Evolutionary conservation across 53 echinoderm and acorn worm species (phyloP), one percentile per base, ranked within the genome.

Genomic region (Patiria pectinifera): DNA sequence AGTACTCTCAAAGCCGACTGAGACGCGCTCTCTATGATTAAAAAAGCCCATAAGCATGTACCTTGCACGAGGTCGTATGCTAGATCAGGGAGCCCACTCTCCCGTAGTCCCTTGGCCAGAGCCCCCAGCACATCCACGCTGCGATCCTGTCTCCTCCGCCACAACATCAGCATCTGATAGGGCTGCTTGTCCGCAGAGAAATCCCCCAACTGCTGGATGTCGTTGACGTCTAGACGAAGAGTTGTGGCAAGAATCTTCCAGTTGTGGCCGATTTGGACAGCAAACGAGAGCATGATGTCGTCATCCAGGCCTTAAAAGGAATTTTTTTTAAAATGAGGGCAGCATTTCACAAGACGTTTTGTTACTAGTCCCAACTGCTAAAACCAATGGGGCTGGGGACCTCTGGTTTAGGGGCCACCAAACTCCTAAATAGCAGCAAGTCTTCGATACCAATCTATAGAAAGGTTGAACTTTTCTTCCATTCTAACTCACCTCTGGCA

Each of bases 111-210:
- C 61, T 91, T 86, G 71, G 76, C 46, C 9, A 94, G 49, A 21
- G 76, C 77, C 6, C 94, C 92, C 22, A 94, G 94, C 15, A 91
- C 76, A 72, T 94, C 94, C 19, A 86, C 60, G 2, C 78, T 24
- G 1, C 86, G 72, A 45, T 58, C 62, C 66, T 91, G 94, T 86
- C 60, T 78, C 69, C 72, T 76, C 26, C 91, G 86, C 94, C 94
- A 94, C 24, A 26, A 69, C 87, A 94, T 80, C 82, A 94, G 76
- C 71, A 91, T 91, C 87, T 87, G 86, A 70, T 94, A 86, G 12
- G 91, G 59, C 74, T 86, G 91, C 47, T 94, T 94, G 24, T 85
- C 72, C 60, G 3, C 1, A 9, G 71, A 59, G 46, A 88, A 72
- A 45, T 82, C 72, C 72, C 45, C 72, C 15, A 78, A 25, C 19